Conservation (phyloP, 53 echinoderm and acorn worm species). For the Henricia sp. region DNA sequence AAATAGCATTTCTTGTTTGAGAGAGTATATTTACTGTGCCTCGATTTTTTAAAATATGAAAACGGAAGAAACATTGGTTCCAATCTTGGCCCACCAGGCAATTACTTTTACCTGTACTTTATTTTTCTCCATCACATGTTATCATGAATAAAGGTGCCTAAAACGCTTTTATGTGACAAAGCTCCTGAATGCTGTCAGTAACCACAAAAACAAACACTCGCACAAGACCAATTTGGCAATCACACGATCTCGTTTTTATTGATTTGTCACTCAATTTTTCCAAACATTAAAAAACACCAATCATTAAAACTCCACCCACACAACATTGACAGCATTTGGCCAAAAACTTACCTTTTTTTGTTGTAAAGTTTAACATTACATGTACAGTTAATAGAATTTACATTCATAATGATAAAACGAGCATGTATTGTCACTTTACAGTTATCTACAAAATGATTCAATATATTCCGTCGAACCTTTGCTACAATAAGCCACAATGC, state of each 20-base stretch:
- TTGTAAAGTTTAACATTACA: neutral
- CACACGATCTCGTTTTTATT: slow-evolving; percentile 37
- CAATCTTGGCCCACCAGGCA: too few relatives aligned
- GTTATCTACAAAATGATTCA: slow-evolving; percentile 51
- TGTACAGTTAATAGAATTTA: slow-evolving; percentile 38
- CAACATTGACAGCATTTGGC: slow-evolving; percentile 19
- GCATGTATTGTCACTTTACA: slow-evolving; percentile 32
- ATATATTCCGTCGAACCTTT: slow-evolving; percentile 25
- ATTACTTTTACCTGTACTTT: too few relatives aligned
- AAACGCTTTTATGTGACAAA: too few relatives aligned
- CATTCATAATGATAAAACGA: slow-evolving; percentile 30
- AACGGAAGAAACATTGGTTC: too few relatives aligned
- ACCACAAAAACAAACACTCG: neutral
- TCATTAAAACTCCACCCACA: slow-evolving; percentile 10
- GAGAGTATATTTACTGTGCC: too few relatives aligned
- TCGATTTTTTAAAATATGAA: too few relatives aligned
- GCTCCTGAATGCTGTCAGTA: too few relatives aligned
- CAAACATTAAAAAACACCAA: slow-evolving; percentile 52
- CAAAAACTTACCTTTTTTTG: slow-evolving; percentile 20
- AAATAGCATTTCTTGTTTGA: too few relatives aligned
- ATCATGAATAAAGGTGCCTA: too few relatives aligned
- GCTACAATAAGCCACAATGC: neutral
- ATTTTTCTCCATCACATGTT: too few relatives aligned
- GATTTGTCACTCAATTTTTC: slow-evolving; percentile 31
- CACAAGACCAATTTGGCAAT: slow-evolving; percentile 18